A percentile compares a stretch with the other conserved stretches of the same genome.
These are phyloP conservation scores for Leptoteleia sp. DNA, from an alignment of 1,140 invertebrate genomes.

Conservation along the genomic window DNA sequence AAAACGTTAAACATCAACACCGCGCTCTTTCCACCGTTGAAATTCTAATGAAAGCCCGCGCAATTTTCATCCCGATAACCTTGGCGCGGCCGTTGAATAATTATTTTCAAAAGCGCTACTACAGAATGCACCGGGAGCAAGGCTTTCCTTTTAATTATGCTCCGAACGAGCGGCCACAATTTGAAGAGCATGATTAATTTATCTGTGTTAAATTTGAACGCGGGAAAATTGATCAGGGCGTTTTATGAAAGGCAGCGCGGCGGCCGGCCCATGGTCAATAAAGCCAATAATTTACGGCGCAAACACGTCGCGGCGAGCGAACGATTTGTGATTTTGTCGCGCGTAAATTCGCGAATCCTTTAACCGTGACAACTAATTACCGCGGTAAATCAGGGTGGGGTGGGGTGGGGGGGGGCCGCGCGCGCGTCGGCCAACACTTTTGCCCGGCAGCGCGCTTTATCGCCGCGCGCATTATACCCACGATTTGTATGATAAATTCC, in stretches of 20 bases:
- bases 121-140: too few relatives aligned
- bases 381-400: constrained; percentile 33
- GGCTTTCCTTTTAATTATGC: too few relatives aligned
- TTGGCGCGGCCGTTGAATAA: too few relatives aligned
- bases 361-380: constrained; percentile 72
- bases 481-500: constrained; percentile 45
- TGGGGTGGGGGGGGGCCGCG: too few relatives aligned
- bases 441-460: not conserved
- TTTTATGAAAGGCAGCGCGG: constrained; percentile 4
- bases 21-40: too few relatives aligned
- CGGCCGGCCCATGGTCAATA: constrained; percentile 33
- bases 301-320: constrained; percentile 12
- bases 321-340: constrained; percentile 67
- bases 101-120: too few relatives aligned
- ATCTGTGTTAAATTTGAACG: constrained; percentile 6
- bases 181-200: constrained; percentile 15
- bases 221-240: constrained; percentile 16
- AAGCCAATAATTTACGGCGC: constrained; percentile 31
- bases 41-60: too few relatives aligned
- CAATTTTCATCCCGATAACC: too few relatives aligned
- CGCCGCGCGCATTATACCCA: constrained; percentile 18
- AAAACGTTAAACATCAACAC: too few relatives aligned
- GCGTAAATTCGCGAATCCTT: constrained; percentile 61
- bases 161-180: too few relatives aligned
- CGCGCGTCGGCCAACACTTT: too few relatives aligned